Evolutionary conservation across 2,888 invertebrate genomes (phyloP).

Genomic region (Clunio marinus): DNA sequence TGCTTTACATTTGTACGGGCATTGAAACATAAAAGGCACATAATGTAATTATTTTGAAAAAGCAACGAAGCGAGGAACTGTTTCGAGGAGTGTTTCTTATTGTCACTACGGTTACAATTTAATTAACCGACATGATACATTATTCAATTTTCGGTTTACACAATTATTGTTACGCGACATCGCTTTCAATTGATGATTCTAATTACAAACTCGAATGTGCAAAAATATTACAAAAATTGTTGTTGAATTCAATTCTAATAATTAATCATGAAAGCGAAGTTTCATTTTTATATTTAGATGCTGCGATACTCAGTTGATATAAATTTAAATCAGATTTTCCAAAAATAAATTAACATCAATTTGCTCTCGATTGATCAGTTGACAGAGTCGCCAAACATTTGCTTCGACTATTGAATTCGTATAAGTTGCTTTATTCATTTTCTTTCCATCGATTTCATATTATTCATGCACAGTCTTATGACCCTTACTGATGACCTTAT

Average conservation of each 20-base stretch:
- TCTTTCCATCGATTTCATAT: no score
- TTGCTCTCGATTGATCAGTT: background rate
- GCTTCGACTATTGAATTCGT: no score
- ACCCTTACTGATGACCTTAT: no score
- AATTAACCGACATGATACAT: constrained; percentile 28
- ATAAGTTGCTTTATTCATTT: no score
- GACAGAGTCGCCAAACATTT: no score
- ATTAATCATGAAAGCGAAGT: background rate
- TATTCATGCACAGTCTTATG: no score
- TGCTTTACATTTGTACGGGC: background rate
- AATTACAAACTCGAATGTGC: background rate
- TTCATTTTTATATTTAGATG: background rate
- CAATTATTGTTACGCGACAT: background rate
- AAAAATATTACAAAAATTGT: background rate
- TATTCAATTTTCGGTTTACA: constrained; percentile 27
- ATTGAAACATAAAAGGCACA: background rate
- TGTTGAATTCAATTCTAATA: background rate
- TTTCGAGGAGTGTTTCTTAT: constrained; percentile 29
- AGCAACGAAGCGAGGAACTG: constrained; percentile 4
- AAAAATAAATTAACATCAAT: background rate
- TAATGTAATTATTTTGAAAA: constrained; percentile 29
- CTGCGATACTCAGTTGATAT: no score
- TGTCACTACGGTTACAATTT: constrained; percentile 29
- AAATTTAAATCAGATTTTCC: background rate
- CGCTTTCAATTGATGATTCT: background rate